Percentiles rank a stretch among this genome's conserved stretches.
Conservation (phyloP, 2,888 invertebrate species). For the Eupithecia subumbrata region DNA sequence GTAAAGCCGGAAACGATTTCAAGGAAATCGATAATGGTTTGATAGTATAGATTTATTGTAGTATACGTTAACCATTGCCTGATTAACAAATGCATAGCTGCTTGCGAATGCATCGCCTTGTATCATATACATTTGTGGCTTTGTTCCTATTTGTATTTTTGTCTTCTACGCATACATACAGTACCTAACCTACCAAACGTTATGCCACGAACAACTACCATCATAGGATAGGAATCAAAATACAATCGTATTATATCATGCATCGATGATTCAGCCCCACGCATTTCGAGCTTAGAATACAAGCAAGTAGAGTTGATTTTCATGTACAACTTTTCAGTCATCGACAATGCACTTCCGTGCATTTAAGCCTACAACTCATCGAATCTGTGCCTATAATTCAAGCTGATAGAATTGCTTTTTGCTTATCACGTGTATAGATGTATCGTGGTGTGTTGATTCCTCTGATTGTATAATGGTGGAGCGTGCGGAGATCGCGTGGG, state of each 20-base stretch:
- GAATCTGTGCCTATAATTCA: constrained; percentile 12
- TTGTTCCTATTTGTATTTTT: neutral
- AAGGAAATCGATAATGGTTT: constrained; percentile 42
- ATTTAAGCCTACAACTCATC: constrained; percentile 4
- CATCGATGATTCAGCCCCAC: neutral
- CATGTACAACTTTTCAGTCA: constrained; percentile 7
- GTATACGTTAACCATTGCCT: constrained; percentile 39
- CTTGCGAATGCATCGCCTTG: neutral
- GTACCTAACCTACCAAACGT: too few relatives aligned
- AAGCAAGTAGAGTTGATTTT: constrained; percentile 4
- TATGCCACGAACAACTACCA: neutral
- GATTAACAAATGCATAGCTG: neutral
- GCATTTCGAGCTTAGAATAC: neutral
- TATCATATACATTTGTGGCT: constrained; percentile 34
- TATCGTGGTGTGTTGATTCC: constrained; percentile 69
- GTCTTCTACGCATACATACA: neutral
- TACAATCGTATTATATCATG: neutral
- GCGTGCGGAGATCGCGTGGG: constrained; percentile 77
- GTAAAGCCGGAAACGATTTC: constrained; percentile 52
- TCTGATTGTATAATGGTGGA: constrained; percentile 80
- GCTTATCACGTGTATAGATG: constrained; percentile 35
- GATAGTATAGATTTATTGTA: constrained; percentile 56
- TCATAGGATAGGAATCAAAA: neutral
- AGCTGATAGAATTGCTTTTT: constrained; percentile 47
- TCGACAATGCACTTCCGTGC: constrained; percentile 9